Base-by-base conservation (phyloP, 2,113 vertebrate genomes). In the Gambusia holbrooki region DNA sequence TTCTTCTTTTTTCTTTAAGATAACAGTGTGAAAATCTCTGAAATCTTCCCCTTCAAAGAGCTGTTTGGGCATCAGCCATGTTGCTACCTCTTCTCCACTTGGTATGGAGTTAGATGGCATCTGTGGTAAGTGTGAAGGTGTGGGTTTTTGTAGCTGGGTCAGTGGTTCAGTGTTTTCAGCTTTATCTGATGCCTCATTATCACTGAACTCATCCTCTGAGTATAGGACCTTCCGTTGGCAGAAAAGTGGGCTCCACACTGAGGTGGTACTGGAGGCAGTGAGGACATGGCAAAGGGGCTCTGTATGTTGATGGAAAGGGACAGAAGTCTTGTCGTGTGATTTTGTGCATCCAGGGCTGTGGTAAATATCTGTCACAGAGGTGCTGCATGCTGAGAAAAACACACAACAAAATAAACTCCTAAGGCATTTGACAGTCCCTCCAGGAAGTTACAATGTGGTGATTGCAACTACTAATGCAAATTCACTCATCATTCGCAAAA, bases 181-280 rank as follows among this genome's bases (percentile, higher is more conserved):
- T 0, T 19, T 79, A 69, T 7, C 71, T 14, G 25, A 88, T 79
- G 89, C 80, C 13, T 95, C 96, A 0, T 97, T 94, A 0, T 97
- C 96, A 60, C 88, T 94, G 0, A 94, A 92, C 0, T 95, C 85
- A 1, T 96, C 92, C 0, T 97, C 95, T 0, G 94, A 96, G 91
- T 96, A 95, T 70, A 94, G 90, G 29, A 98, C 92, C 25, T 87
- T 93, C 0, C 93, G 91, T 90, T 99, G 97, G 0, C 95, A 94
- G 42, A 96, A 94, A 15, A 98, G 96, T 1, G 97, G 96, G 84
- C 96, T 97, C 66, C 95, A 94, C 14, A 91, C 69, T 10, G 87
- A 94, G 68, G 94, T 90, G 1, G 96, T 95, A 84, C 95, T 97
- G 19, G 94, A 94, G 0, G 92, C 93, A 27, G 94, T 82, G 30